Base-by-base conservation (phyloP, 1,140 invertebrate species). In the Chrysomallon squamiferum region DNA sequence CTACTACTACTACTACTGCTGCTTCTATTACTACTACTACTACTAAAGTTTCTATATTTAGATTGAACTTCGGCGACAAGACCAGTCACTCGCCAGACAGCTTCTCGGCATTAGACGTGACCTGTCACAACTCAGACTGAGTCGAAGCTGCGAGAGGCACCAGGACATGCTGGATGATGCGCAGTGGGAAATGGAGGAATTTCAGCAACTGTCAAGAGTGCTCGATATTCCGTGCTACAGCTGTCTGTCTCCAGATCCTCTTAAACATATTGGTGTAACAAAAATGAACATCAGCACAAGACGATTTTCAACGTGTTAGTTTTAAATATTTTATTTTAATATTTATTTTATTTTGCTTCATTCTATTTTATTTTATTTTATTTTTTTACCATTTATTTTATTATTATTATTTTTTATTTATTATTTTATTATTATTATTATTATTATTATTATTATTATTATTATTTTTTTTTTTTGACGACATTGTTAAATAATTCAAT, bases 91-190 rank as follows among this genome's bases (percentile, higher is more conserved):
- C 33, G 80, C 80, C 0, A 59, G 75, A 15, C 74, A 75, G 47
- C 59, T 82, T 13, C 35, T 82, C 6, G 70, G 68, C 18, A 71
- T 82, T 58, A 72, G 78, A 25, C 72, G 76, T 13, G 76, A 80
- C 18, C 76, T 82, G 9, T 72, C 77, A 32, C 57, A 66, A 22
- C 57, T 82, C 15, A 76, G 77, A 49, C 54, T 82, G 22, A 62
- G 72, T 25, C 45, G 69, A 9, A 79, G 73, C 56, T 79, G 76
- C 52, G 68, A 82, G 32, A 69, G 71, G 18, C 78, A 82, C 64
- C 62, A 73, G 13, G 78, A 80, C 6, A 76, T 80, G 71, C 58
- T 82, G n/a, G 80, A 77, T 6, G 77, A 76, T 54, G 77, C 78
- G 1, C 70, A 72, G 27, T 60, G 59, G n/a, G 73, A 75, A 18